Conservation (phyloP, 2,113 vertebrate species). For the Toxotes chatareus region DNA sequence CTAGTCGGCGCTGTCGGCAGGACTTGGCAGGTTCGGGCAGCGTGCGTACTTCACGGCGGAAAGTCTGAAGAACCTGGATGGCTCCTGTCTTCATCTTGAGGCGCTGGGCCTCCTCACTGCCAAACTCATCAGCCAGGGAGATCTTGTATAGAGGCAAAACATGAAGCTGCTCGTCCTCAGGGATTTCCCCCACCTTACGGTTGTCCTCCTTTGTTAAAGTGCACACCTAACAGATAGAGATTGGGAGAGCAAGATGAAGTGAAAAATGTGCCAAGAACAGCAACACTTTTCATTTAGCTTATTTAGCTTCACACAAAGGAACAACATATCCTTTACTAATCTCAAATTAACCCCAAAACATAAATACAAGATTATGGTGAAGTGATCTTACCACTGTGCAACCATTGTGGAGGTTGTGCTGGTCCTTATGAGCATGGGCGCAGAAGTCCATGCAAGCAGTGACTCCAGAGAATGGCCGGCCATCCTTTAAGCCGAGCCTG, state of each 20-base stretch:
- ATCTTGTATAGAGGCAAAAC: slow-evolving; percentile 97
- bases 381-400: slow-evolving; percentile 93
- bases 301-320: neutral
- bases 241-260: neutral
- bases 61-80: slow-evolving; percentile 94
- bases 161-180: slow-evolving; percentile 95
- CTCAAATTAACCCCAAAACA: neutral
- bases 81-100: slow-evolving; percentile 93
- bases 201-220: slow-evolving; percentile 98
- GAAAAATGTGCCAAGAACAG: neutral
- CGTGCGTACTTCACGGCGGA: slow-evolving; percentile 94
- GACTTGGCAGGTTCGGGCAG: slow-evolving; percentile 97
- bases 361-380: neutral
- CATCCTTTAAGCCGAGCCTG: slow-evolving; percentile 94
- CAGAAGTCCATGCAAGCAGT: slow-evolving; percentile 99
- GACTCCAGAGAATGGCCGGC: slow-evolving; percentile 95
- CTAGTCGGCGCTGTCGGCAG: slow-evolving; percentile 93
- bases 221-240: slow-evolving; percentile 88
- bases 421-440: slow-evolving; percentile 98
- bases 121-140: slow-evolving; percentile 91
- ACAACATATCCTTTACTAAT: neutral
- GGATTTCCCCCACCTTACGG: slow-evolving; percentile 90
- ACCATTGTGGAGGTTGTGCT: slow-evolving; percentile 98
- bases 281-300: neutral
- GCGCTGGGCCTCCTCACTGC: slow-evolving; percentile 91